Evolutionary conservation across 2,113 vertebrate genomes (phyloP), one percentile per base, ranked within the genome.

Genomic region (Salminus brasiliensis): DNA sequence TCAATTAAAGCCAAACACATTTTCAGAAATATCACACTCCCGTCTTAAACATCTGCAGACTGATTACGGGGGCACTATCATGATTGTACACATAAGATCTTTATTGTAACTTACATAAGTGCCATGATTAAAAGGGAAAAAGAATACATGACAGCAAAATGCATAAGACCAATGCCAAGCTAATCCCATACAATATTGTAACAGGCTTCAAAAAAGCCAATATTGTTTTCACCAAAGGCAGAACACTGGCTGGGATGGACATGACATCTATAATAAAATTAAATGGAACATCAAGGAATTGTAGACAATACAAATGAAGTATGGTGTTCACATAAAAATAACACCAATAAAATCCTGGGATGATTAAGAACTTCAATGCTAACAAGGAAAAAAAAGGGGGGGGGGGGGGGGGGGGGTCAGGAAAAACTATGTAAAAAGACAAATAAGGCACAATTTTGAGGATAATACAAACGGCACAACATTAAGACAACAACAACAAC

Each of bases 61-160:
- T 2, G 15, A 62, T 18, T 63, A 63, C 60, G 39, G 60, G 45
- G 29, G 9, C 23, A 30, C 1, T 27, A 13, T 12, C 13, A 76
- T 34, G 15, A 53, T 36, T 52, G 13, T 36, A 49, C 5, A 72
- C 12, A 6, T 10, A 49, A 32, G 27, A 32, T n/a, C 52, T 74
- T 74, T 74, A 74, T 74, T 74, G 29, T 23, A 62, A 43, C 8
- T 32, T 29, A 36, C 49, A 60, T 1, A 76, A 76, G 43, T 66
- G 45, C 30, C 43, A 76, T 23, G 15, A 65, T 34, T 29, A 30
- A 49, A 60, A 74, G 21, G 16, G 4, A 47, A 65, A 25, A 36
- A 1, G 52, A 65, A 2, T 65, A 75, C 7, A 57, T 25, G 29
- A 32, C 6, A 34, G 6, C n/a, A 60, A 62, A 13, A 60, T 2